These are phyloP conservation scores for Cassiopea xamachana DNA, from an alignment of 30 jellyfish, hydroid and myxozoan species.

Conservation along the genomic window DNA sequence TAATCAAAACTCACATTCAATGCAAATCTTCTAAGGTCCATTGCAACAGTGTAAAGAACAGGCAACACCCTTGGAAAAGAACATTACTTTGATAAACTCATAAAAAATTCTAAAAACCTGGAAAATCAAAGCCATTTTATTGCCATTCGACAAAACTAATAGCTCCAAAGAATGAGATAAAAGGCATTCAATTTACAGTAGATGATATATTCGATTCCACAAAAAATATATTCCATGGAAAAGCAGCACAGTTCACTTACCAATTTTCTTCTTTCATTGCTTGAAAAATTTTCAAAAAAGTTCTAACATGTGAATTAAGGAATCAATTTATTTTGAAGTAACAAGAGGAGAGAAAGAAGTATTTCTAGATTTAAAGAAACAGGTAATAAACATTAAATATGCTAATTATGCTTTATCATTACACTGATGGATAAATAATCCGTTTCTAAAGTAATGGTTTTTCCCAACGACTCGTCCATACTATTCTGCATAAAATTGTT, in stretches of 20 bases:
- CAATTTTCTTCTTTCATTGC: constrained; percentile 95
- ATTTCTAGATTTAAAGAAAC: no score
- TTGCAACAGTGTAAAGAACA: constrained; percentile 80
- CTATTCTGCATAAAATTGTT: no score
- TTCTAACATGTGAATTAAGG: constrained; percentile 38
- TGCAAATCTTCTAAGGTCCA: constrained; percentile 92
- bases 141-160: no score
- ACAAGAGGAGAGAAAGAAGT: neutral
- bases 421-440: no score
- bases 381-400: no score
- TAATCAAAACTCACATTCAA: constrained; percentile 52
- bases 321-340: neutral
- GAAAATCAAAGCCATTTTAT: no score
- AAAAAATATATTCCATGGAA: neutral
- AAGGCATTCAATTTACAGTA: no score
- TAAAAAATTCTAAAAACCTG: neutral
- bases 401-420: no score
- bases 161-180: no score
- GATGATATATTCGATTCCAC: no score
- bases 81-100: neutral
- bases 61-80: constrained; percentile 82
- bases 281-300: constrained; percentile 79
- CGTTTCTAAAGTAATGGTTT: no score
- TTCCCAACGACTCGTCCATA: no score
- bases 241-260: constrained; percentile 10